phyloP scores from a whole-genome alignment of 2,888 invertebrate genomes.

The Melangyna quadrimaculata region DNA sequence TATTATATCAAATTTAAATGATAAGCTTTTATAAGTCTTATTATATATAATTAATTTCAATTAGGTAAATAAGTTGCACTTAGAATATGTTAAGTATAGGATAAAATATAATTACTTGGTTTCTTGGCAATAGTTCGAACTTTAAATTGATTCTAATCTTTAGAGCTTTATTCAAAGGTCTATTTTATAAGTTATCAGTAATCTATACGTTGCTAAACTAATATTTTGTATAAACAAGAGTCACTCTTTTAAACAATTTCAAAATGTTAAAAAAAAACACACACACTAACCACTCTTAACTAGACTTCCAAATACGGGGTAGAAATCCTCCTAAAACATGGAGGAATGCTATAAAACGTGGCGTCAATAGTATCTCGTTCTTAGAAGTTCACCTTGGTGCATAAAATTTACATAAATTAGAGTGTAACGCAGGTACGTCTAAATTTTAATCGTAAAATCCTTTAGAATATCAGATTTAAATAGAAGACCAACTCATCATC shows the following conservation, averaged over 20 bases:
- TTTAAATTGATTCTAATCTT: background rate
- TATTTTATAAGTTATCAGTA: constrained; percentile 1
- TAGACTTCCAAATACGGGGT: background rate
- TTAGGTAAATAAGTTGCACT: no score
- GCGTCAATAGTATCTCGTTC: constrained; percentile 10
- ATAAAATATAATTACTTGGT: background rate
- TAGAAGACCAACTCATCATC: background rate
- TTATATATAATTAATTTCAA: no score
- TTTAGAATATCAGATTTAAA: background rate
- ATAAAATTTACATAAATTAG: constrained; percentile 14
- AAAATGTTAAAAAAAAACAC: background rate
- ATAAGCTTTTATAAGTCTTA: no score
- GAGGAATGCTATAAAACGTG: background rate
- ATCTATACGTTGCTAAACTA: constrained; percentile 7
- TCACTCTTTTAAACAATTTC: constrained; percentile 8
- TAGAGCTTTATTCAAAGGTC: background rate
- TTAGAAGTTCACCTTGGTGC: constrained; percentile 3
- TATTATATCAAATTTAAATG: no score
- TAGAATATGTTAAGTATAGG: no score
- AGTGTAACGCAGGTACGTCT: background rate
- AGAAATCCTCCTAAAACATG: background rate
- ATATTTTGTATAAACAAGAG: background rate
- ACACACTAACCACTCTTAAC: background rate
- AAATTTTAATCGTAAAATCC: background rate
- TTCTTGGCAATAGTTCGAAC: background rate